phyloP scores from a whole-genome alignment of 1,140 invertebrate genomes.

The Musca vetustissima region DNA sequence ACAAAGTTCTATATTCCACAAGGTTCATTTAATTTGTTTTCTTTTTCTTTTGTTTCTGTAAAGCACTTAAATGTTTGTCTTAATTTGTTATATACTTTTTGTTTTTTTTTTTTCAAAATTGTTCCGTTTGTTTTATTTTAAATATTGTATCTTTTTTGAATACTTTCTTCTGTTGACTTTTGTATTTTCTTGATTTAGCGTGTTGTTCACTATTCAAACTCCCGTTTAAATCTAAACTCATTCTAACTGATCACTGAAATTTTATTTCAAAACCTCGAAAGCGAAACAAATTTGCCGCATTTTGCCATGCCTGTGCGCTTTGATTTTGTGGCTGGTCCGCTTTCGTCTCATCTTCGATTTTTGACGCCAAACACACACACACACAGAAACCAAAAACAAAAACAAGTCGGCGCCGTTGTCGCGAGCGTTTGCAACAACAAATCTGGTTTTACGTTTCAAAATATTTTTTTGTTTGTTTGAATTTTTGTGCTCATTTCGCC shows the following conservation, averaged over 20 bases:
- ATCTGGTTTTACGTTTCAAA: neutral
- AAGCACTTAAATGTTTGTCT: neutral
- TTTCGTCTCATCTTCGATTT: neutral
- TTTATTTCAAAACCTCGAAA: conserved; percentile 42
- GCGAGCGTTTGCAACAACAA: conserved; percentile 7
- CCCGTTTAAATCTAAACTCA: conserved; percentile 51
- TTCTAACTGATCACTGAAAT: conserved; percentile 51
- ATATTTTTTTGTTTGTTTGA: neutral
- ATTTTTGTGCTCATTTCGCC: no score
- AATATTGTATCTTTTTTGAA: no score
- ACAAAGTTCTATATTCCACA: neutral
- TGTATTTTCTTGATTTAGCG: conserved; percentile 29
- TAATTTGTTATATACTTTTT: neutral
- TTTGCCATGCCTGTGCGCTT: conserved; percentile 7
- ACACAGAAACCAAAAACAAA: neutral
- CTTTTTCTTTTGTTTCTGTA: neutral
- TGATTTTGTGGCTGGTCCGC: neutral
- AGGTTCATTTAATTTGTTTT: neutral
- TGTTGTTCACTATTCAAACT: conserved; percentile 42
- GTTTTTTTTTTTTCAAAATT: conserved; percentile 12
- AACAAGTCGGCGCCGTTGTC: neutral
- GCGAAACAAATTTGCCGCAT: no score
- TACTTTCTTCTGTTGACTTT: neutral
- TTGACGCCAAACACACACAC: conserved; percentile 1
- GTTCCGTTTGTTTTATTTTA: neutral